phyloP scores from a whole-genome alignment of 2,888 invertebrate species.

The Melanophora roralis region DNA sequence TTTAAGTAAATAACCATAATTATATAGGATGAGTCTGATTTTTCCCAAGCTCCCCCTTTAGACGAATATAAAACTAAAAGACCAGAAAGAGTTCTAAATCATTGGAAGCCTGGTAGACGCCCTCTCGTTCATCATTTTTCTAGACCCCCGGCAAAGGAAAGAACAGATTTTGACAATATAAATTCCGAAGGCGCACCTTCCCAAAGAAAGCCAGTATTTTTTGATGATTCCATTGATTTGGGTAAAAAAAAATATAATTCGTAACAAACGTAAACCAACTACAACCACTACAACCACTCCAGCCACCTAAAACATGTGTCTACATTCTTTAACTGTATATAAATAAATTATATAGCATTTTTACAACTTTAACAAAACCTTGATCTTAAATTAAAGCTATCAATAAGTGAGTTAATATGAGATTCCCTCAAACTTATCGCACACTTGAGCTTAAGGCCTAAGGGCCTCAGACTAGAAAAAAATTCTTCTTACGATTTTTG shows the following conservation, averaged over 20 bases:
- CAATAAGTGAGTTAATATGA: too few relatives aligned
- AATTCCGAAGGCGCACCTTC: neutral
- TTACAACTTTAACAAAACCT: too few relatives aligned
- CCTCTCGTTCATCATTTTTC: neutral
- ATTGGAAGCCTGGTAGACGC: neutral
- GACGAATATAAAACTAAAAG: neutral
- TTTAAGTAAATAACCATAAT: too few relatives aligned
- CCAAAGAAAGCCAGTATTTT: neutral
- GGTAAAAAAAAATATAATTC: neutral
- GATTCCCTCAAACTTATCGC: too few relatives aligned
- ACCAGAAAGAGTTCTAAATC: neutral
- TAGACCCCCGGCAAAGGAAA: neutral
- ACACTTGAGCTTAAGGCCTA: too few relatives aligned
- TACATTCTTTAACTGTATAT: too few relatives aligned
- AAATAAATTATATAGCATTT: too few relatives aligned
- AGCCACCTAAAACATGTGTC: too few relatives aligned
- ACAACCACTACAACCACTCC: neutral
- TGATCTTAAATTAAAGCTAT: too few relatives aligned
- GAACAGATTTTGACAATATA: neutral
- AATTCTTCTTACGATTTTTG: too few relatives aligned
- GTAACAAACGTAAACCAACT: neutral
- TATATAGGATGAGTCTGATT: neutral
- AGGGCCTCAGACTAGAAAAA: too few relatives aligned
- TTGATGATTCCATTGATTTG: neutral
- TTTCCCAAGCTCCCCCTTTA: neutral